Base-by-base conservation (phyloP, 2,113 vertebrate genomes). In the Puma concolor region DNA sequence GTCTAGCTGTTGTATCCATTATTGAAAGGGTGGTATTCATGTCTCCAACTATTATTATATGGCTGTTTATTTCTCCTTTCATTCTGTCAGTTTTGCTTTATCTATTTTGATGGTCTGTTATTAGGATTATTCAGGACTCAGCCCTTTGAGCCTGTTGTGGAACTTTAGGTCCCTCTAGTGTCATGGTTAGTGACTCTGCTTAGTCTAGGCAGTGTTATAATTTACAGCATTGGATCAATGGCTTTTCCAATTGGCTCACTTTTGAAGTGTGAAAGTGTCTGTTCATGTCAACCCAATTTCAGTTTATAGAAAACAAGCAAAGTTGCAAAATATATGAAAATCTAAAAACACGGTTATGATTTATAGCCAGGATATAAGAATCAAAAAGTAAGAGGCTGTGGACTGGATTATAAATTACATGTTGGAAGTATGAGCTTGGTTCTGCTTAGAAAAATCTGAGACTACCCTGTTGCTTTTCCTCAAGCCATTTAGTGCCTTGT, bases 311-410 rank as follows among this genome's bases (percentile, higher is more conserved):
- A 93, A 80, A 92, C 44, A 33, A 57, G 66, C 16, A 67, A 91
- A 57, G 44, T 81, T 85, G 29, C 48, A 96, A 93, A 95, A 77
- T 41, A 50, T 38, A 33, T 83, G 33, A 95, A 91, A 38, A 74
- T 69, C n/a, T 92, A 64, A 84, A 95, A 94, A 63, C 67, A 66
- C 23, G 94, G 16, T 81, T 50, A 48, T 57, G 69, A 74, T 94
- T 90, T 91, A 76, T 84, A 85, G 57, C 36, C 33, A 88, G 52
- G 48, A 84, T 71, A 27, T 25, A 88, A 91, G 41, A 67, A 60
- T 83, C 33, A 84, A 86, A 90, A 96, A 71, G 41, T n/a, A 91
- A 83, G n/a, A 94, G 10, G n/a, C 81, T 91, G 1, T 52, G 52
- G 57, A 60, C 48, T 67, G 33, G 19, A 86, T 85, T 91, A 69